Conservation (phyloP, 2,113 vertebrate species). For the Carettochelys insculpta region DNA sequence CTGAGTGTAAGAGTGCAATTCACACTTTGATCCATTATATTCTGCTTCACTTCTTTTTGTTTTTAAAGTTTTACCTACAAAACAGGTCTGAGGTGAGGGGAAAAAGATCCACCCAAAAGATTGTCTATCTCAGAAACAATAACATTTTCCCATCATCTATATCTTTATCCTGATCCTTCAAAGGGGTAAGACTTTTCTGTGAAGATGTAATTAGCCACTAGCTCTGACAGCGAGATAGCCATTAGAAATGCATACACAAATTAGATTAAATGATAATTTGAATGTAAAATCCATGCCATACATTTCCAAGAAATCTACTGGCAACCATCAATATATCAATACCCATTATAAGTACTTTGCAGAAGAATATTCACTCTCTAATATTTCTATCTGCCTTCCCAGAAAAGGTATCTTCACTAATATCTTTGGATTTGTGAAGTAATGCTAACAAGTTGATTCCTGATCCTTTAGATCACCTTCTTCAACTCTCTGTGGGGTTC, state of each 20-base stretch:
- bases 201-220: not conserved
- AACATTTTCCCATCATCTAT: not conserved
- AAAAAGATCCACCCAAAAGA: not conserved
- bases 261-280: not conserved
- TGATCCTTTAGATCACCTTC: not conserved
- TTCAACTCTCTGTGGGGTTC: not conserved
- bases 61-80: not conserved
- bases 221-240: not conserved
- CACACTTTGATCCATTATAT: not conserved
- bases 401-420: not conserved
- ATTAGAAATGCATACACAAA: not conserved
- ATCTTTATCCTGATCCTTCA: not conserved
- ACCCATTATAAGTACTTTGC: not conserved
- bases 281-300: accelerated
- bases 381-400: not conserved
- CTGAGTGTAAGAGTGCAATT: not conserved
- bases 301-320: accelerated
- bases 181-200: not conserved
- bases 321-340: accelerated
- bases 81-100: not conserved
- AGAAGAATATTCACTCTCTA: not conserved
- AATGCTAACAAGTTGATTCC: not conserved
- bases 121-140: not conserved
- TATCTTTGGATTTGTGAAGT: not conserved
- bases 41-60: not conserved